Percentiles rank a stretch among this genome's conserved stretches.
Conservation (phyloP, 2,113 vertebrate species). For the Crocuta crocuta region DNA sequence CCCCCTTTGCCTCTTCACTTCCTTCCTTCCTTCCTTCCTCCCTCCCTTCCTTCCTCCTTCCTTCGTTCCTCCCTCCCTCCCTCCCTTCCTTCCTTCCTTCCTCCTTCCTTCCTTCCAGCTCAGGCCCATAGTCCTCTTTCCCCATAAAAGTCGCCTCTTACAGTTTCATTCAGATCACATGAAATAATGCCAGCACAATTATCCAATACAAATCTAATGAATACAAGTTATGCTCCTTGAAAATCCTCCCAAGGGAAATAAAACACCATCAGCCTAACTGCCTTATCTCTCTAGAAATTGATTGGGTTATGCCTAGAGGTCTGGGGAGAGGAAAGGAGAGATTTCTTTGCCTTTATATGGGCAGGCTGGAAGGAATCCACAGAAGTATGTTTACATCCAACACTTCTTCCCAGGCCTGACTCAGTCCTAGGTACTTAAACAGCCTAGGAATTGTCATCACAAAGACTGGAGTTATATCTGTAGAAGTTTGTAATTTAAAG, state of each 20-base stretch:
- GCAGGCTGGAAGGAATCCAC: not conserved
- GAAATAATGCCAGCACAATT: not conserved
- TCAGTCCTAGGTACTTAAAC: not conserved
- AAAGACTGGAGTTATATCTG: not conserved
- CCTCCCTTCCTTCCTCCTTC: too few species aligned
- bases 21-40: not conserved
- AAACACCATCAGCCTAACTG: not conserved
- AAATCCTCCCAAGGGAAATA: not conserved
- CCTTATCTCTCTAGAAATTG: not conserved
- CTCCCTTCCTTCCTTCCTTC: too few species aligned
- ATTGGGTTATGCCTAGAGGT: not conserved
- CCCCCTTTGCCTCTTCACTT: not conserved
- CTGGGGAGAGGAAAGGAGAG: not conserved
- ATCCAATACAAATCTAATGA: not conserved
- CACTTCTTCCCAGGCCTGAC: not conserved
- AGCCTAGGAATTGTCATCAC: not conserved
- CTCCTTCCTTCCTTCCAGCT: not conserved
- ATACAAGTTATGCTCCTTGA: not conserved
- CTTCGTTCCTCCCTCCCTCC: too few species aligned
- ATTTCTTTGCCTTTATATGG: not conserved
- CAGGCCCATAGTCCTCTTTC: too few species aligned
- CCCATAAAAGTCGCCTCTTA: not conserved
- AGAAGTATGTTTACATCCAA: not conserved
- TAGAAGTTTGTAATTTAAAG: not conserved
- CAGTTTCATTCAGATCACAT: not conserved